Evolutionary conservation across 2,113 vertebrate species (phyloP), one percentile per base, ranked within the genome.

Genomic region (Melanostigma gelatinosum): DNA sequence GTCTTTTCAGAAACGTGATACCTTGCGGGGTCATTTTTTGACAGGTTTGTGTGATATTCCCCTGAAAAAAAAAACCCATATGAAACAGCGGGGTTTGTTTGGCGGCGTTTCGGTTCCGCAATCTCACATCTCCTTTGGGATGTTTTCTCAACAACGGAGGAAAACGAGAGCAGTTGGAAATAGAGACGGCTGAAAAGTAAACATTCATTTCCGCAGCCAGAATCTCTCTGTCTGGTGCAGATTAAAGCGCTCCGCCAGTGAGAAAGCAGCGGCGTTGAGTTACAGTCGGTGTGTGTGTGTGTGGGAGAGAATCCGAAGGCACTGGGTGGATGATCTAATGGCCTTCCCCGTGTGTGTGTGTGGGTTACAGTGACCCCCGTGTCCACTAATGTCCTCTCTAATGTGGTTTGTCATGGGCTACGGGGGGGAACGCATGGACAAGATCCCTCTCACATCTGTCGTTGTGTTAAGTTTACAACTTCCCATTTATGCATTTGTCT

Each of bases 151-250:
- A 89, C 88, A 91, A 74, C 36, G 79, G 38, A 32, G 83, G 52
- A 24, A 55, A 85, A 88, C 75, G 81, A 80, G 73, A 69, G 60
- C 40, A 2, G 85, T 79, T 87, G 80, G 90, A 92, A 92, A 92
- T 78, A 88, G 90, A 92, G 89, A 90, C 62, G 52, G 68, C 77
- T 63, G 75, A 61, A 90, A 90, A 87, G 91, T 92, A 93, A 93
- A 94, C 91, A 93, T 93, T 93, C 76, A 93, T 94, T 93, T 93
- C 92, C 89, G 84, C 71, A 58, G 88, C 52, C 84, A 87, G 87
- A 85, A 87, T 88, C 87, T 89, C 82, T 78, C 58, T 83, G 86
- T 87, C 92, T 93, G 91, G 87, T 92, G 89, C 84, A 76, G 77
- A 91, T 93, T 92, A 91, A 85, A 75, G 54, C 79, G 73, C 78